Base-by-base conservation (phyloP, 2,797 vertebrate species). In the Poeciliopsis gracilis region DNA sequence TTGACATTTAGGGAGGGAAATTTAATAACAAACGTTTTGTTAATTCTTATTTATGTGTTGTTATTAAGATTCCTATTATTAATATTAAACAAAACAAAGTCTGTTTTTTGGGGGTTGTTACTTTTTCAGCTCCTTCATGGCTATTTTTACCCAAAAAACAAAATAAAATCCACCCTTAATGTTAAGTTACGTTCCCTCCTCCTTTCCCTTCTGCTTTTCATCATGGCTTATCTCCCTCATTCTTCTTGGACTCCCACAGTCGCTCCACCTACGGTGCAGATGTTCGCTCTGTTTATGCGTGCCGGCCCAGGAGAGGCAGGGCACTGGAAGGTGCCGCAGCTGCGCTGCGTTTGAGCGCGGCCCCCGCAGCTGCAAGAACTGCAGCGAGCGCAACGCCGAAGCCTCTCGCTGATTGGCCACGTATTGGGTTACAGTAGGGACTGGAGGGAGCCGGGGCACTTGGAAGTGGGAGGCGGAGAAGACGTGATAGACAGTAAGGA, bases 271-370 rank as follows among this genome's bases (percentile, higher is more conserved):
- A 81, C 83, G 82, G 61, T 79, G 81, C 88, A 87, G 89, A 91
- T 90, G 84, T 71, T 86, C 63, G 23, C 76, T 80, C 75, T 85
- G 86, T 92, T 89, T 82, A 80, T 88, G 84, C 86, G 79, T 82
- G 79, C 75, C 73, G 55, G 73, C 82, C 77, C 71, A 67, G 79
- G 73, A 86, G 82, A 87, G 87, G 76, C 43, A 76, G 81, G 81
- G 88, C 86, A 86, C 90, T 88, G 76, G 87, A 89, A 91, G 91
- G 90, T 94, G 90, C 86, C 90, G 88, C 91, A 94, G 92, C 93
- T 95, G 91, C 91, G 84, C 86, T 83, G 81, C 89, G 90, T 83
- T 87, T 51, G 87, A 75, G 77, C 59, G 36, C 87, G 77, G 85
- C 82, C 84, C 67, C 86, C 85, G 61, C 93, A 94, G 93, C 93